Base-by-base conservation (phyloP, 1,140 invertebrate species). In the Ips typographus region DNA sequence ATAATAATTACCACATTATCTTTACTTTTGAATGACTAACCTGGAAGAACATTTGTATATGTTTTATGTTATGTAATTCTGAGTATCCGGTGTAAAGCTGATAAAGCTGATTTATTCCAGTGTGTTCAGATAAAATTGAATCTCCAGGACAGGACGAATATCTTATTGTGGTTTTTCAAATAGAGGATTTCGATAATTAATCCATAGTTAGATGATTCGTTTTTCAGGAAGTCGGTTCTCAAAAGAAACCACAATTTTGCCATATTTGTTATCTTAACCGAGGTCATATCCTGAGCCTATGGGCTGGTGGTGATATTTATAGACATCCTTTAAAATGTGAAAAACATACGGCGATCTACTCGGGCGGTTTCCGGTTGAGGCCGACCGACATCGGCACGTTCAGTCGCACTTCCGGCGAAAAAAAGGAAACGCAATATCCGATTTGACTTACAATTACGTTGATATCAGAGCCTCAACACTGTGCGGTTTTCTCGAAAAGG, bases 261-360 rank as follows among this genome's bases (percentile, higher is more conserved):
- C 7, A 55, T 55, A 55, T 55, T 37, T 55, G 7, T 49, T 38
- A 56, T 36, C 53, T 56, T 36, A 42, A 41, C 41, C 53, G 8
- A 42, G 38, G 40, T 40, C 39, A 59, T 42, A 59, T 59, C 57
- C 57, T 42, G 40, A 41, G 8, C 6, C 4, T 36, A n/a, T 55
- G 8, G 53, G 37, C 37, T 55, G 53, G 53, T 49, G 22, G 8
- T 36, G 59, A 62, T 43, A 47, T 62, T 62, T 62, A 62, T 62
- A 47, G 59, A 64, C 61, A 64, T 64, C 49, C 61, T 64, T 64
- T 64, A 38, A 64, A 64, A 64, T 53, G 61, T 64, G 60, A 64
- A 64, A 64, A 64, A 64, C 61, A 53, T 38, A 52, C 61, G 61
- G 47, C 61, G 47, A 53, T 22, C 47, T 44, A 64, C 39, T 53